These are phyloP conservation scores for Pachycephus smyrnensis DNA, from an alignment of 2,888 invertebrate species.

Conservation along the genomic window DNA sequence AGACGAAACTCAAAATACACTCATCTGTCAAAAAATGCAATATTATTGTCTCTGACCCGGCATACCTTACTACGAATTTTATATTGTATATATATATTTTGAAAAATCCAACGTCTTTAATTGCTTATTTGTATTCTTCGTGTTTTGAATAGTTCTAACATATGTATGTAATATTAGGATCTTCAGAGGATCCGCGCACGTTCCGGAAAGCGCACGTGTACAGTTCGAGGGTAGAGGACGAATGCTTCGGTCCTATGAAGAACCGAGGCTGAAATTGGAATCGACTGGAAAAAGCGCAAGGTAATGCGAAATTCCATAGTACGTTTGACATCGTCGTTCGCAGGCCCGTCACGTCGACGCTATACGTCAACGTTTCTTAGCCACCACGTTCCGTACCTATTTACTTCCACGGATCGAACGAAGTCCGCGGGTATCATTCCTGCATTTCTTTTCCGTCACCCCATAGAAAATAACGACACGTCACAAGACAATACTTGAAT, in stretches of 20 bases:
- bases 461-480: background rate
- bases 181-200: background rate
- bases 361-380: constrained; percentile 14
- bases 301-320: constrained; percentile 13
- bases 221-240: background rate
- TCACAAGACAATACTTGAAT: background rate
- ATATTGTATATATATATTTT: too few species aligned
- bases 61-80: background rate
- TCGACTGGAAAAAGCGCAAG: constrained; percentile 5
- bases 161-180: background rate
- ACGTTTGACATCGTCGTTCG: background rate
- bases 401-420: background rate
- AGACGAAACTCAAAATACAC: too few species aligned
- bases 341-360: constrained; percentile 5
- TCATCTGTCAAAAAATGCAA: too few species aligned
- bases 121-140: background rate
- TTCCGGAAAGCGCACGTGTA: background rate
- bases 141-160: background rate
- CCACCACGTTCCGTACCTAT: constrained; percentile 6
- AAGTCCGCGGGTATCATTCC: constrained; percentile 4
- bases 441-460: background rate
- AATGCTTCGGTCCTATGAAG: background rate
- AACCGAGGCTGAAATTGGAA: constrained; percentile 6
- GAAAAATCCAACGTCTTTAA: background rate
- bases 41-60: too few species aligned